phyloP scores from a whole-genome alignment of 2,888 invertebrate species.

The Cantharis flavilabris region DNA sequence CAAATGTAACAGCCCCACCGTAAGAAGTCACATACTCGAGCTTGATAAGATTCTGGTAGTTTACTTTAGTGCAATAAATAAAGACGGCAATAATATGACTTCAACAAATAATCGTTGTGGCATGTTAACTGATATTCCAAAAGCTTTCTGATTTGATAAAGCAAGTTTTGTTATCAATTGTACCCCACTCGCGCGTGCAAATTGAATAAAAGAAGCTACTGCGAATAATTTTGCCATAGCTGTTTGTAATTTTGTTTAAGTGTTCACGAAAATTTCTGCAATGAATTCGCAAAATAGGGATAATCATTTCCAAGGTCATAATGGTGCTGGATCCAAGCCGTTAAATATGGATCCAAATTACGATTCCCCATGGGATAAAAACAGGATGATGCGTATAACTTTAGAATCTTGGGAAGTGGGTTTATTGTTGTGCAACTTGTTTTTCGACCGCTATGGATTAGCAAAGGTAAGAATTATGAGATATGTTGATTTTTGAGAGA shows the following conservation, averaged over 20 bases:
- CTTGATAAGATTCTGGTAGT: background rate
- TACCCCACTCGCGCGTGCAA: background rate
- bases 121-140: background rate
- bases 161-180: background rate
- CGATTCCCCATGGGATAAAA: constrained; percentile 2
- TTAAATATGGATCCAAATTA: background rate
- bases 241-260: background rate
- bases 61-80: background rate
- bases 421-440: constrained; percentile 22
- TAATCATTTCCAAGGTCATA: background rate
- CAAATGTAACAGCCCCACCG: background rate
- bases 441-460: constrained; percentile 40
- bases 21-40: background rate
- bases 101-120: background rate
- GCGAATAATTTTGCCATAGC: background rate
- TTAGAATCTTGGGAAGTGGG: constrained; percentile 26
- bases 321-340: background rate
- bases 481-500: too few relatives aligned
- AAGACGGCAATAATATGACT: background rate
- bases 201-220: background rate
- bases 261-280: background rate
- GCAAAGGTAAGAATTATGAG: constrained; percentile 48
- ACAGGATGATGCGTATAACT: constrained; percentile 22
- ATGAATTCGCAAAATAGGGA: background rate
- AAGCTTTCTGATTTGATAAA: background rate